A percentile compares a stretch with the other conserved stretches of the same genome.
Conservation (phyloP, 1,140 invertebrate genomes). For the Cecropterus lyciades region DNA sequence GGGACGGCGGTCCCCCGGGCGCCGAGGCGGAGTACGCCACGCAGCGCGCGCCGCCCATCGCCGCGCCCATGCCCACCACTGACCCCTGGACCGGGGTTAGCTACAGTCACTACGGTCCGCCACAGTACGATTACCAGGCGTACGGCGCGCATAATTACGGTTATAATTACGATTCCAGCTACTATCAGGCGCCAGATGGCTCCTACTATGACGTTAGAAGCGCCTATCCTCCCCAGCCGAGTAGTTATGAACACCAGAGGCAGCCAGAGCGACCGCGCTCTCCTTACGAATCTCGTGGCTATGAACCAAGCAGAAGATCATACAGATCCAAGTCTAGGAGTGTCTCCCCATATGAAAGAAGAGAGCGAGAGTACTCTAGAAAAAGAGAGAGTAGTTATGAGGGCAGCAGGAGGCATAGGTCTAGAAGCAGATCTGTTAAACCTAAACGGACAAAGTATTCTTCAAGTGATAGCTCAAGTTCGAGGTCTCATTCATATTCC, state of each 20-base stretch:
- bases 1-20: conserved; percentile 80
- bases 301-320: conserved; percentile 47
- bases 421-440: conserved; percentile 47
- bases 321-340: conserved; percentile 65
- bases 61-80: conserved; percentile 69
- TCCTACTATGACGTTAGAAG: conserved; percentile 60
- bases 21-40: conserved; percentile 74
- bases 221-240: conserved; percentile 49
- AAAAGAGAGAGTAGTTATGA: conserved; percentile 66
- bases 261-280: conserved; percentile 45
- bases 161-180: conserved; percentile 71
- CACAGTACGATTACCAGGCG: conserved; percentile 67
- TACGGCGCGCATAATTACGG: conserved; percentile 59
- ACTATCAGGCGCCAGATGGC: conserved; percentile 60
- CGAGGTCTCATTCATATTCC: conserved; percentile 65
- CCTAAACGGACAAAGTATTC: conserved; percentile 54
- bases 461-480: conserved; percentile 65
- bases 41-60: conserved; percentile 50
- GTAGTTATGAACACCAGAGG: conserved; percentile 53
- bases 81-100: conserved; percentile 80
- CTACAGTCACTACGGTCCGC: conserved; percentile 74
- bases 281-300: conserved; percentile 45
- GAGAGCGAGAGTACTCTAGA: conserved; percentile 58
- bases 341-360: conserved; percentile 60
- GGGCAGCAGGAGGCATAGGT: conserved; percentile 47